Base-by-base conservation (phyloP, 1,140 invertebrate genomes). In the Leptinotarsa texana region DNA sequence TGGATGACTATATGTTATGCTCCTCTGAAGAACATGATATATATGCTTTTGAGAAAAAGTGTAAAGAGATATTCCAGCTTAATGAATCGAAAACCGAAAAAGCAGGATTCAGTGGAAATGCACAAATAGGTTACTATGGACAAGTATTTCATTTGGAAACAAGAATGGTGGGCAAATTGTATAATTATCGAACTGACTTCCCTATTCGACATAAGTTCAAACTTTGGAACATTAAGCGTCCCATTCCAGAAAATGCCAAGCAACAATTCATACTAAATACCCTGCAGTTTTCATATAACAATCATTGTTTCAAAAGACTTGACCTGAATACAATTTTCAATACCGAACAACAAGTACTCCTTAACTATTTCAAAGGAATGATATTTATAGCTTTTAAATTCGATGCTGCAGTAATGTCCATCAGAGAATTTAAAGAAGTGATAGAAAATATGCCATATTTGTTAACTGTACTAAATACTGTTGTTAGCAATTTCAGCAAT, bases 1-100 rank as follows among this genome's bases (percentile, higher is more conserved):
- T 74, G 21, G 75, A 77, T 70, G 75, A 77, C 57, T 77, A 74
- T 69, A 70, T 77, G 18, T 74, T 74, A 17, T 74, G 72, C 24
- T 74, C 75, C 15, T 17, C 48, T 3, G 21, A 67, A 11, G 18
- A 4, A 4, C 5, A 65, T 13, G 49, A 71, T 57, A 63, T 74
- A 4, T 18, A 70, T 3, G 27, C 18, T 17, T 77, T 77, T 69
- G 57, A 21, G 33, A 5, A 15, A 8, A 21, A 15, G 0, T 48
- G 63, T 17, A 48, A 27, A 51, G n/a, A 24, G 17, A 6, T 63
- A 22, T 69, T 73, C 47, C 48, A 66, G 5, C 15, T 76, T 4
- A 76, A 76, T 62, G 47, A 72, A 15, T 17, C 27, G 8, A 76
- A 76, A 63, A 76, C 70, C 1, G 42, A 24, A 63, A 62, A 13